These are phyloP conservation scores for Mythimna albipuncta DNA, from an alignment of 2,888 invertebrate species.

Conservation along the genomic window DNA sequence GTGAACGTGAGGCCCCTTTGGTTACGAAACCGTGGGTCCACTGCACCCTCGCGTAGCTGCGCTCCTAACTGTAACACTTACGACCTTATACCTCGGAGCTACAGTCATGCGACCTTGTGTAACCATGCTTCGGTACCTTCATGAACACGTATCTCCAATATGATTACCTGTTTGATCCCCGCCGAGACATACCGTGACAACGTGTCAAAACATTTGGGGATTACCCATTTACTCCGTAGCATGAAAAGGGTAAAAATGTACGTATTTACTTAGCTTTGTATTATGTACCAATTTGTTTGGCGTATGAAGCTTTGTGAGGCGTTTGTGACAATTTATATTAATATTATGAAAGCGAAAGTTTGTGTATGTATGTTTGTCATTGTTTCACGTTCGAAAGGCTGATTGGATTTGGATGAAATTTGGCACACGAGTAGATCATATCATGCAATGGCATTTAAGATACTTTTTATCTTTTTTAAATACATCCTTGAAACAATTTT, in stretches of 20 bases:
- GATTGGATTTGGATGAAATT: too few relatives aligned
- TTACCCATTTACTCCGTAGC: constrained; percentile 41
- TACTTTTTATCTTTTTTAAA: too few relatives aligned
- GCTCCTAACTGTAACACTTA: neutral
- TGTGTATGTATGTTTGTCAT: neutral
- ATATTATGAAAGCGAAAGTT: too few relatives aligned
- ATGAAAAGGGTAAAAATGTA: constrained; percentile 30
- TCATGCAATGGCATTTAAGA: too few relatives aligned
- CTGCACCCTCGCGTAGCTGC: too few relatives aligned
- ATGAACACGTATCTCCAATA: constrained; percentile 41
- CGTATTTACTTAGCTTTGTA: constrained; percentile 32
- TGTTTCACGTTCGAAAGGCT: too few relatives aligned
- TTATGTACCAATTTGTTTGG: constrained; percentile 15
- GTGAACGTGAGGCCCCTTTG: too few relatives aligned
- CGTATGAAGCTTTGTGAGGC: neutral
- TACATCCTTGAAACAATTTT: too few relatives aligned
- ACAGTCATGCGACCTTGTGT: neutral
- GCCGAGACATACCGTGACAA: constrained; percentile 56
- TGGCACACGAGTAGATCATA: too few relatives aligned
- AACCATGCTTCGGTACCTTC: neutral
- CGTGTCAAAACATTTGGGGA: constrained; percentile 60
- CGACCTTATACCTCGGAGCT: too few relatives aligned
- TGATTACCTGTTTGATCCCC: constrained; percentile 57
- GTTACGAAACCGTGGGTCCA: too few relatives aligned
- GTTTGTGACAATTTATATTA: too few relatives aligned